A percentile compares a stretch with the other conserved stretches of the same genome.
These are phyloP conservation scores for Amphipoea lucens DNA, from an alignment of 2,888 invertebrate genomes.

Conservation along the genomic window DNA sequence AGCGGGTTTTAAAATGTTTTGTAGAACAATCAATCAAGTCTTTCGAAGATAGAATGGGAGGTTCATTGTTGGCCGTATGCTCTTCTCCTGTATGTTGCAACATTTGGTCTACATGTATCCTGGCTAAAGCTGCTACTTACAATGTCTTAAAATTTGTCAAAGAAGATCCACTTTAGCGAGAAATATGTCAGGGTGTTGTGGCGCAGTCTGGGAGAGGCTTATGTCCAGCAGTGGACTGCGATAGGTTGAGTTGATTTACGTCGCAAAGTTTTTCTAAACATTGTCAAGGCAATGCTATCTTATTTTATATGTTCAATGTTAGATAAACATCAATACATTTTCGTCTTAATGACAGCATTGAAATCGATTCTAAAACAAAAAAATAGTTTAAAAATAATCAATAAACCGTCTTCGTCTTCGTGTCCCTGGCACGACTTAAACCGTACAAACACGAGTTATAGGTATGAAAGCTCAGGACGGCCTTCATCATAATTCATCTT, in stretches of 20 bases:
- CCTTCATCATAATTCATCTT: no score
- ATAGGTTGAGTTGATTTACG: neutral
- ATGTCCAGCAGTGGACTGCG: neutral
- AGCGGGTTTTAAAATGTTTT: neutral
- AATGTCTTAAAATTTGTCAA: neutral
- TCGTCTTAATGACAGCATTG: neutral
- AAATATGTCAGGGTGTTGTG: neutral
- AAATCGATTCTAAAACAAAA: neutral
- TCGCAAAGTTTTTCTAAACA: neutral
- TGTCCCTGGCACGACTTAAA: neutral
- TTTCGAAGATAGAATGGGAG: neutral
- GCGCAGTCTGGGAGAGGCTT: neutral
- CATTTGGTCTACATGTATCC: neutral
- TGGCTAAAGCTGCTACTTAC: neutral
- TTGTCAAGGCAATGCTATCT: neutral
- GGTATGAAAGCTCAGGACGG: no score
- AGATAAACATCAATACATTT: neutral
- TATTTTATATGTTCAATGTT: neutral
- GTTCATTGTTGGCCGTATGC: neutral
- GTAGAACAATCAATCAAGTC: neutral
- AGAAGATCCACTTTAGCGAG: neutral
- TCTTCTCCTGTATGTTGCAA: neutral
- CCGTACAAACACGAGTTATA: no score
- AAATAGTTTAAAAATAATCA: neutral
- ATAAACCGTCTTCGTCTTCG: neutral